Evolutionary conservation across 2,113 vertebrate species (phyloP).

Genomic region (Eulacestoma nigropectus): DNA sequence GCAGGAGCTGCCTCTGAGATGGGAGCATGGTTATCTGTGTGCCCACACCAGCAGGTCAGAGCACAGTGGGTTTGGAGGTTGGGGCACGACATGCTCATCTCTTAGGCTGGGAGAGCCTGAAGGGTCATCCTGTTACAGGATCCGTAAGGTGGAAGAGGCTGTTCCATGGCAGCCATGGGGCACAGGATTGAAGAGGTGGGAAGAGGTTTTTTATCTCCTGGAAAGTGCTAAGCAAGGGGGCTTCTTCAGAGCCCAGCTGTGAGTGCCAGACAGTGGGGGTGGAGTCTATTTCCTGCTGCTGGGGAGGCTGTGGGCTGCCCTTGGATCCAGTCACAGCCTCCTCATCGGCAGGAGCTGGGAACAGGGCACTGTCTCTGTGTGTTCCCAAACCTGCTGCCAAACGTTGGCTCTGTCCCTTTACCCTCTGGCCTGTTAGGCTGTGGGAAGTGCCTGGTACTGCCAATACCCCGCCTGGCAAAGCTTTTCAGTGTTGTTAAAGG

Average conservation of each 20-base stretch:
- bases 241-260: background rate
- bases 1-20: background rate
- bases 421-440: background rate
- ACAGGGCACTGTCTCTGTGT: background rate
- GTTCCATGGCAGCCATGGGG: fast-evolving
- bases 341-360: background rate
- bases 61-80: background rate
- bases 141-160: background rate
- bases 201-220: background rate
- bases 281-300: background rate
- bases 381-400: background rate
- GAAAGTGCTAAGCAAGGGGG: background rate
- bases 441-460: background rate
- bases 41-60: background rate
- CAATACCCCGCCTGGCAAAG: background rate
- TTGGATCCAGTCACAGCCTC: background rate
- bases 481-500: background rate
- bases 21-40: fast-evolving
- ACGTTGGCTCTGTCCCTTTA: background rate
- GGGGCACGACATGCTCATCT: background rate
- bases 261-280: background rate
- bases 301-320: background rate
- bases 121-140: background rate
- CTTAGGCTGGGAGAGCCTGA: background rate
- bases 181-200: background rate